These are phyloP conservation scores for Aythya fuligula DNA, from an alignment of 2,797 vertebrate genomes.

Conservation along the genomic window DNA sequence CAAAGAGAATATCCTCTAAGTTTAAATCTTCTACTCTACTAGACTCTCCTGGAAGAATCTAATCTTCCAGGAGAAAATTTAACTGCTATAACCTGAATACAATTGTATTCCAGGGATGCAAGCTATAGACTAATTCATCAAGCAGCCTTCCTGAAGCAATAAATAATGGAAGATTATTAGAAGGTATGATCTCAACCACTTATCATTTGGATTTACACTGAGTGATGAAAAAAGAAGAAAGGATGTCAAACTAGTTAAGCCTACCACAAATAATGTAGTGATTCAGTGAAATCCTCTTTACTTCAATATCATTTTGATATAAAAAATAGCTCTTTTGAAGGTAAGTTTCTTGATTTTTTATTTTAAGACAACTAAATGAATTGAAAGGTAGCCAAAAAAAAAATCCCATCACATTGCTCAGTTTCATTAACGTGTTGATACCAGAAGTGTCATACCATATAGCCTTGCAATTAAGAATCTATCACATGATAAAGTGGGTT, in stretches of 20 bases:
- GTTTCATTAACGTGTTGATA: constrained; percentile 17
- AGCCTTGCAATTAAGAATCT: constrained; percentile 10
- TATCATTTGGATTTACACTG: constrained; percentile 33
- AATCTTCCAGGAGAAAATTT: constrained; percentile 10
- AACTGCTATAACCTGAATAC: neutral
- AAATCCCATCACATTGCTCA: neutral
- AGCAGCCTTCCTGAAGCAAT: constrained; percentile 15
- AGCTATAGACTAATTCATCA: neutral
- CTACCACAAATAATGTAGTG: neutral
- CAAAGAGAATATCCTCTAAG: neutral
- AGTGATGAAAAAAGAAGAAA: constrained; percentile 17
- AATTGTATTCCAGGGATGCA: neutral
- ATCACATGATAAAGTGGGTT: neutral
- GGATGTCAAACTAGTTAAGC: neutral
- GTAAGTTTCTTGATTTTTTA: neutral
- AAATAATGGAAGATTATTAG: constrained; percentile 36
- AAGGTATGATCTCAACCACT: constrained; percentile 46
- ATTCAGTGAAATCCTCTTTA: neutral
- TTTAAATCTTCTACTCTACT: neutral
- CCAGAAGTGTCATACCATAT: neutral
- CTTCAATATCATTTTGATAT: neutral
- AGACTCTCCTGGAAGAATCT: neutral
- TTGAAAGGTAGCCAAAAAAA: constrained; percentile 34
- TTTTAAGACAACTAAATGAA: constrained; percentile 8
- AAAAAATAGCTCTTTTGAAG: neutral